A percentile compares a stretch with the other conserved stretches of the same genome.
These are phyloP conservation scores for Ormia ochracea DNA, from an alignment of 2,888 invertebrate genomes.

Conservation along the genomic window DNA sequence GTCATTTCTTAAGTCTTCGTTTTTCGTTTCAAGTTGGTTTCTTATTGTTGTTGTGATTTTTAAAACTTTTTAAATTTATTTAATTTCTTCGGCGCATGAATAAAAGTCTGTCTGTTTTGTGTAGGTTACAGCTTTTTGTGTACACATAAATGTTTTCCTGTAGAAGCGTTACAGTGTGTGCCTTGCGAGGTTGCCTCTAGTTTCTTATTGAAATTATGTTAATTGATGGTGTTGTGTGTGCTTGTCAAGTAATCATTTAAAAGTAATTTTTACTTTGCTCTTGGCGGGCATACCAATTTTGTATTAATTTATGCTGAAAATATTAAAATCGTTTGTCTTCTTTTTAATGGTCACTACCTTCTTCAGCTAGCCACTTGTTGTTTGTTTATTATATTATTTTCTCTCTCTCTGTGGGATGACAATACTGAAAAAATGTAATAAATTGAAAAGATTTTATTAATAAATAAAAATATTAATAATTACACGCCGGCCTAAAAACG, in stretches of 20 bases:
- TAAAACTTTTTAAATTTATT: neutral
- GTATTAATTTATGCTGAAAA: constrained; percentile 36
- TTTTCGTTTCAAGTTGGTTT: too few species aligned
- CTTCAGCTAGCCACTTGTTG: constrained; percentile 4
- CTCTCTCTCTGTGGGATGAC: constrained; percentile 4
- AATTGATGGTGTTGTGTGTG: constrained; percentile 30
- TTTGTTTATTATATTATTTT: neutral
- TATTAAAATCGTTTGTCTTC: constrained; percentile 16
- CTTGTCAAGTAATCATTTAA: neutral
- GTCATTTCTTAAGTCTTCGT: neutral
- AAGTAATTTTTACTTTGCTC: neutral
- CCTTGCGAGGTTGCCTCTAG: neutral
- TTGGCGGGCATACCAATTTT: neutral
- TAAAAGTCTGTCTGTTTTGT: neutral
- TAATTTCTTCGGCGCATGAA: neutral
- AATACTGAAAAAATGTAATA: constrained; percentile 12
- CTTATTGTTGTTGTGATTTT: neutral
- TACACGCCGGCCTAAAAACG: constrained; percentile 24
- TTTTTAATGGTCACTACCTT: constrained; percentile 12
- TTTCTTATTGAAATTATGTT: constrained; percentile 32
- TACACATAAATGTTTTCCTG: neutral
- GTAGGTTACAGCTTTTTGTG: neutral
- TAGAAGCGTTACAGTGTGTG: neutral
- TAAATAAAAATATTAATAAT: neutral
- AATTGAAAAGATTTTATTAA: neutral